Base-by-base conservation (phyloP, 2,888 invertebrate species). In the Bursaphelenchus okinawaensis region DNA sequence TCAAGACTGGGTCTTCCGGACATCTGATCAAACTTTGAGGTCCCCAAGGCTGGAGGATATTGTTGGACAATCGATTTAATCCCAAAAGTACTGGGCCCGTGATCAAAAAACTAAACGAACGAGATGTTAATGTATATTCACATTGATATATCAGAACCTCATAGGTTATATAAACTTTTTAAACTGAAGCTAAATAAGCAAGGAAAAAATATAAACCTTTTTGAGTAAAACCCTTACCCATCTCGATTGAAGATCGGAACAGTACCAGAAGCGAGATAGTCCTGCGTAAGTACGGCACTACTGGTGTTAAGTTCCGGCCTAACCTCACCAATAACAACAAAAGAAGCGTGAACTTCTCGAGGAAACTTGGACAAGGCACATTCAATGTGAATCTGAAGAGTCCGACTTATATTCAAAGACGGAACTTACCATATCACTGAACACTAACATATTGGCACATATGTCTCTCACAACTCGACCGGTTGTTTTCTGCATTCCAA, bases 211-310 rank as follows among this genome's bases (percentile, higher is more conserved):
- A n/a, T n/a, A n/a, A n/a, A n/a, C n/a, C n/a, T n/a, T n/a, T n/a
- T n/a, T n/a, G n/a, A n/a, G n/a, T n/a, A n/a, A n/a, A n/a, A n/a
- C n/a, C n/a, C 73, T 62, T 12, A 79, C 78, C 71, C 70, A 8
- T 77, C 62, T 28, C 76, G 66, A 55, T 78, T 74, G 65, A 75
- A 80, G 12, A 80, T 28, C 7, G 80, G 80, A 16, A 79, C 63
- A 7, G 74, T 68, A 8, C 75, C 71, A 61, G 70, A 75, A 7
- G 77, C 80, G 20, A 80, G 29, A 6, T 19, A 20, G 20, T 24
- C 29, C 19, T 20, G 3, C 16, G 29, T 16, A 22, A 2, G 27
- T 26, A 26, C 24, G 3, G 57, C 29, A 40, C 16, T 16, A 40
- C 26, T 56, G 20, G 56, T 27, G 12, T 19, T 9, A 26, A 27